Conservation (phyloP, 2,113 vertebrate species). For the Pogonocichla stellata region DNA sequence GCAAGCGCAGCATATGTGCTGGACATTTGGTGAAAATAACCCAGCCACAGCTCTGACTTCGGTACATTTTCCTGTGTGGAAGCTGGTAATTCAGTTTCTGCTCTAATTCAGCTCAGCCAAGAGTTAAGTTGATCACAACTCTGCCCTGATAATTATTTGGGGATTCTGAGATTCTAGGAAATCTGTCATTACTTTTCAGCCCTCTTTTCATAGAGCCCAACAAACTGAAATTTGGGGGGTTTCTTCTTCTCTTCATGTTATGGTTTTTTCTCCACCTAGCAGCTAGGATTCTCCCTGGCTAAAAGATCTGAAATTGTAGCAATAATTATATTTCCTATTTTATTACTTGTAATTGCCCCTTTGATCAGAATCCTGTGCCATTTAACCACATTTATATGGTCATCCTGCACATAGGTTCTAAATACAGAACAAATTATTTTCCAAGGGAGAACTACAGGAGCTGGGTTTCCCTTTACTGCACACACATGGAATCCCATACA, state of each 20-base stretch:
- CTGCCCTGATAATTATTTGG: neutral
- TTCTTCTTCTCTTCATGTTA: neutral
- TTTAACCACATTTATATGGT: slow-evolving; percentile 54
- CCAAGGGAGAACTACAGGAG: neutral
- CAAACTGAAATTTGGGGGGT: neutral
- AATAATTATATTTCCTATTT: slow-evolving; percentile 58
- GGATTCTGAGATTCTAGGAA: neutral
- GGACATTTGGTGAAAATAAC: slow-evolving; percentile 62
- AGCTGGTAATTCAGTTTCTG: slow-evolving; percentile 7
- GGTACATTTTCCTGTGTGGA: neutral
- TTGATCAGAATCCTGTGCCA: slow-evolving; percentile 39
- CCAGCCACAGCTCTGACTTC: neutral
- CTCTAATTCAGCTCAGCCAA: neutral
- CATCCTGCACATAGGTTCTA: neutral
- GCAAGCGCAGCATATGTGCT: slow-evolving; percentile 55
- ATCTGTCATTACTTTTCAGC: neutral
- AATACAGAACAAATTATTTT: neutral
- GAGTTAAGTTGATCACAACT: neutral
- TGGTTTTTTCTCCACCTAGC: neutral
- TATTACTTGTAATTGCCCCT: slow-evolving; percentile 42
- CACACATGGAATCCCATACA: neutral
- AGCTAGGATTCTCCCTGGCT: slow-evolving; percentile 3
- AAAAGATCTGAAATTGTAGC: slow-evolving; percentile 26
- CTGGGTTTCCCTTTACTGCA: slow-evolving; percentile 17
- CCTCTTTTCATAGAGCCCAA: neutral